Conservation (phyloP, 2,888 invertebrate species). For the Harmothoe impar region DNA sequence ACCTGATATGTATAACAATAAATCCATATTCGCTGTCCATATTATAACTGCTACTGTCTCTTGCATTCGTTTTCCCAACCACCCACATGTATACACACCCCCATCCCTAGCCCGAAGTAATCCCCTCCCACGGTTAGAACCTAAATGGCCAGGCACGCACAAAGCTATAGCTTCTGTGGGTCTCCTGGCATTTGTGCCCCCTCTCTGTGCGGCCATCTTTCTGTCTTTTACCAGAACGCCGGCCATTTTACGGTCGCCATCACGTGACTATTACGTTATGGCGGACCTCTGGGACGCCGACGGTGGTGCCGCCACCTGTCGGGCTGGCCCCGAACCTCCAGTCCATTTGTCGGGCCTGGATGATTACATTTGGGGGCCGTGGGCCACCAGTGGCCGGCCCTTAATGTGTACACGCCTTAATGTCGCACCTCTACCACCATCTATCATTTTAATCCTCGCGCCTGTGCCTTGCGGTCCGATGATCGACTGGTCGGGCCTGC, state of each 20-base stretch:
- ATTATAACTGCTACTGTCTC: no score
- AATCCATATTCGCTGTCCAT: no score
- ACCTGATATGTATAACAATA: no score
- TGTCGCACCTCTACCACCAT: slow-evolving; percentile 50
- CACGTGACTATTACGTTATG: slow-evolving; percentile 55
- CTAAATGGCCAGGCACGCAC: no score
- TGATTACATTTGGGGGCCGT: slow-evolving; percentile 47
- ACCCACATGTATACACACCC: no score
- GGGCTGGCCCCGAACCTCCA: slow-evolving; percentile 18
- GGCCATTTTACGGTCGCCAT: slow-evolving; percentile 35
- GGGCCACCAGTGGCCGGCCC: background rate
- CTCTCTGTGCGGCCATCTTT: background rate
- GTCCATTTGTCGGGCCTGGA: slow-evolving; percentile 48
- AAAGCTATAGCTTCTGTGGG: background rate
- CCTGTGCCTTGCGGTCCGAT: slow-evolving; percentile 13
- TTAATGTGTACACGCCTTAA: slow-evolving; percentile 52
- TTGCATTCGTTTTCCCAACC: no score
- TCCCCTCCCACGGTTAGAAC: no score
- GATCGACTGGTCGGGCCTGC: slow-evolving; percentile 46
- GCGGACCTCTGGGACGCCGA: slow-evolving; percentile 34
- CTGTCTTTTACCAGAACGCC: slow-evolving; percentile 28
- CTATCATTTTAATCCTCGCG: slow-evolving; percentile 62
- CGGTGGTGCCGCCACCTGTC: slow-evolving; percentile 34
- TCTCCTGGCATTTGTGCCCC: slow-evolving; percentile 1
- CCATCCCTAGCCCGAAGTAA: no score